Evolutionary conservation across 2,113 vertebrate genomes (phyloP).

Genomic region (Polypterus bichir): DNA sequence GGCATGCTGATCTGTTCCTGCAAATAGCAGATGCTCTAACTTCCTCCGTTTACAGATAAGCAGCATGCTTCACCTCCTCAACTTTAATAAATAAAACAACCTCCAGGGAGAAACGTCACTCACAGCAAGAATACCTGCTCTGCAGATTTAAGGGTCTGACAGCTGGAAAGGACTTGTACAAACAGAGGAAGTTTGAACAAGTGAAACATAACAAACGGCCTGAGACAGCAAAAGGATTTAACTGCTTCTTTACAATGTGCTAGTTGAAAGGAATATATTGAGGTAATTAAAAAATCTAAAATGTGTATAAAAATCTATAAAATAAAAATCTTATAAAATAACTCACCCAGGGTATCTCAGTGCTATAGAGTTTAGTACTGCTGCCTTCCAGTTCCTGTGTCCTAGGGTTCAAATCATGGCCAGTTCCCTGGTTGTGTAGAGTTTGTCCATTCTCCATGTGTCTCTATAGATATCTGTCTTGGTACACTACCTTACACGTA

Average conservation of each 20-base stretch:
- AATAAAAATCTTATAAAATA: no score
- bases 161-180: conserved; percentile 32
- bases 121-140: conserved; percentile 35
- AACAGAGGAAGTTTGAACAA: conserved; percentile 20
- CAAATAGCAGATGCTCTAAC: conserved; percentile 36
- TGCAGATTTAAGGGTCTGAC: conserved; percentile 22
- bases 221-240: conserved; percentile 16
- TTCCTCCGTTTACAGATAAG: conserved; percentile 45
- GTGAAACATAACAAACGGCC: conserved; percentile 23
- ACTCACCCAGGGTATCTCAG: no score
- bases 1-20: conserved; percentile 37
- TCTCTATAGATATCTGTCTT: no score
- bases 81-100: conserved; percentile 41
- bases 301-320: no score
- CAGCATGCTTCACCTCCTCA: conserved; percentile 34
- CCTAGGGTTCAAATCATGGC: no score
- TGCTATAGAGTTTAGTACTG: no score
- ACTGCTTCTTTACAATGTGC: neutral
- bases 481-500: no score
- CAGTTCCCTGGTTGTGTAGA: no score
- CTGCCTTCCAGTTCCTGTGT: no score
- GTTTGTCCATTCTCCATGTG: no score
- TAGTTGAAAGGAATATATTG: neutral
- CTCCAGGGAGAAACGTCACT: conserved; percentile 41
- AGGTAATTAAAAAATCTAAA: no score